Evolutionary conservation across 2,797 vertebrate genomes (phyloP).

Genomic region (Acrossocheilus wenchowensis): DNA sequence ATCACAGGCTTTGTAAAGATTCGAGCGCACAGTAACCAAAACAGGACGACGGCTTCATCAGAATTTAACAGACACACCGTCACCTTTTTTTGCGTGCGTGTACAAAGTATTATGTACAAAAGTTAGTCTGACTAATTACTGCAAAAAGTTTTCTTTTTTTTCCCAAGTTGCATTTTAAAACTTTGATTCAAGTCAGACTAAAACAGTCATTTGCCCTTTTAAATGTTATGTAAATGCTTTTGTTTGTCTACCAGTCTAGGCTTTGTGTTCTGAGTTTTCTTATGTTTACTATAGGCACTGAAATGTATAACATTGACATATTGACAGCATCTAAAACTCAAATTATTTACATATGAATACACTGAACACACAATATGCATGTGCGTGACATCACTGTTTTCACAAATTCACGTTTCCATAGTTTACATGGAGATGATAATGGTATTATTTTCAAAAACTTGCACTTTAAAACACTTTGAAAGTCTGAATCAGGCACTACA

Average conservation of each 20-base stretch:
- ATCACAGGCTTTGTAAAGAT: conserved; percentile 28
- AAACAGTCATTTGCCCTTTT: neutral
- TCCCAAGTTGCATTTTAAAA: neutral
- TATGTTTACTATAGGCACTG: neutral
- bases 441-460: too few species aligned
- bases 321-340: neutral
- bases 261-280: neutral
- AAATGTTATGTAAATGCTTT: neutral
- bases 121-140: neutral
- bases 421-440: neutral
- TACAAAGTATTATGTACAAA: neutral
- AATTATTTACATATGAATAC: neutral
- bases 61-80: conserved; percentile 18
- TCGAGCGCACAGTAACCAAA: conserved; percentile 1
- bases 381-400: neutral
- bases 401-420: neutral
- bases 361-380: neutral
- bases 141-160: neutral
- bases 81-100: neutral
- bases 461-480: too few species aligned
- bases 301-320: neutral
- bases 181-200: neutral
- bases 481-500: too few species aligned
- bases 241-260: neutral
- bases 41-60: neutral